Conservation (phyloP, 2,797 vertebrate species). For the Todus mexicanus region DNA sequence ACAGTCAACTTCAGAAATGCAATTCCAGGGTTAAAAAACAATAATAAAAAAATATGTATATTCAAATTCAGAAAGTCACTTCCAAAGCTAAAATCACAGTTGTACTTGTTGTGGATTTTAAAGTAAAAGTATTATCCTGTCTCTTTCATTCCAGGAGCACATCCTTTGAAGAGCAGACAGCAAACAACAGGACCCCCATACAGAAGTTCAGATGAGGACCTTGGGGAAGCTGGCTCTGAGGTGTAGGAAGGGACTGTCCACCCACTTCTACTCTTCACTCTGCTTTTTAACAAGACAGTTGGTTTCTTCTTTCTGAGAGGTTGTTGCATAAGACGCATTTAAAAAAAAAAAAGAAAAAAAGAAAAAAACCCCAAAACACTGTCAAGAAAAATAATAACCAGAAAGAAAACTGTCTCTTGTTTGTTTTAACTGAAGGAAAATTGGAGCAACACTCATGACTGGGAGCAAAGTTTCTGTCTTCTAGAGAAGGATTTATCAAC, state of each 20-base stretch:
- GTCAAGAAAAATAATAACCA: not conserved
- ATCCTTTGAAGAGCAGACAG: not conserved
- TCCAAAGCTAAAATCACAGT: not conserved
- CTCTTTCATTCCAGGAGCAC: not conserved
- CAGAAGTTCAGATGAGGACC: not conserved
- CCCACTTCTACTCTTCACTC: not conserved
- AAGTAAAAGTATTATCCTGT: not conserved
- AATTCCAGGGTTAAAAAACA: not conserved
- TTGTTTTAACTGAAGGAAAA: not conserved
- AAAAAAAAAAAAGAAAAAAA: rapidly evolving
- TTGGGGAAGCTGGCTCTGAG: not conserved
- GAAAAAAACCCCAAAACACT: not conserved
- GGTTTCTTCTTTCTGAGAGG: slow-evolving; percentile 1
- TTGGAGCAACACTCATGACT: not conserved
- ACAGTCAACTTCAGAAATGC: not conserved
- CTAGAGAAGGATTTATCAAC: not conserved
- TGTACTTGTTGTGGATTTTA: not conserved
- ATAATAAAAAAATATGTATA: not conserved
- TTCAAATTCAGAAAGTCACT: not conserved
- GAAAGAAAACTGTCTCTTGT: not conserved
- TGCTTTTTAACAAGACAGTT: slow-evolving; percentile 27
- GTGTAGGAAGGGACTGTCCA: not conserved
- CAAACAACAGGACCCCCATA: not conserved
- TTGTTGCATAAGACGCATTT: not conserved
- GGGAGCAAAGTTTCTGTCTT: not conserved